phyloP scores from a whole-genome alignment of 2,797 vertebrate genomes.

The Vespertilio murinus region DNA sequence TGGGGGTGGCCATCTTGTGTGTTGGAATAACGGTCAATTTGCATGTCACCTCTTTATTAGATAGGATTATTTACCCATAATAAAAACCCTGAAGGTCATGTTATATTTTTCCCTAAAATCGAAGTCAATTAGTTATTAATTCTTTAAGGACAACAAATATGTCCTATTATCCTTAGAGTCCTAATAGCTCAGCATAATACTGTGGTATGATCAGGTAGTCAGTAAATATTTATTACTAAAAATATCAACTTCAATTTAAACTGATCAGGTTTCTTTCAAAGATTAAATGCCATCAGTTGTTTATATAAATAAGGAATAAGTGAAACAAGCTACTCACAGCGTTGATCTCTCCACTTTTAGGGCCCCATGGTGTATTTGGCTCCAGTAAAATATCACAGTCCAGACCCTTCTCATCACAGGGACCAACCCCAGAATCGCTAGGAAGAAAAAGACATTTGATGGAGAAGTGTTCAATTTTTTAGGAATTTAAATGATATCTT shows the following conservation, averaged over 20 bases:
- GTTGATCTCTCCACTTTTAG: constrained; percentile 89
- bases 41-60: too few relatives aligned
- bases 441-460: constrained; percentile 61
- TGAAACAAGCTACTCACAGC: constrained; percentile 86
- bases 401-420: constrained; percentile 85
- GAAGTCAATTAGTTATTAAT: constrained; percentile 28
- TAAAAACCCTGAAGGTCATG: constrained; percentile 10
- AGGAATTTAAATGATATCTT: constrained; percentile 1
- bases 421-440: constrained; percentile 84
- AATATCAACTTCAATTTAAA: constrained; percentile 29
- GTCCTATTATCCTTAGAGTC: background rate
- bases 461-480: background rate
- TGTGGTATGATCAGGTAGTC: background rate
- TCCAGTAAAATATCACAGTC: constrained; percentile 91
- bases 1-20: too few relatives aligned
- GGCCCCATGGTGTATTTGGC: constrained; percentile 86
- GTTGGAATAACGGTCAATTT: too few relatives aligned
- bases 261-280: background rate
- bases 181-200: background rate
- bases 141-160: constrained; percentile 1
- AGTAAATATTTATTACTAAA: background rate
- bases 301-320: background rate
- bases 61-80: constrained; percentile 16
- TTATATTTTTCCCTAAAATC: background rate
- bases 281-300: constrained; percentile 10